Conservation (phyloP, 2,888 invertebrate species). For the Rhodophaea formosa region DNA sequence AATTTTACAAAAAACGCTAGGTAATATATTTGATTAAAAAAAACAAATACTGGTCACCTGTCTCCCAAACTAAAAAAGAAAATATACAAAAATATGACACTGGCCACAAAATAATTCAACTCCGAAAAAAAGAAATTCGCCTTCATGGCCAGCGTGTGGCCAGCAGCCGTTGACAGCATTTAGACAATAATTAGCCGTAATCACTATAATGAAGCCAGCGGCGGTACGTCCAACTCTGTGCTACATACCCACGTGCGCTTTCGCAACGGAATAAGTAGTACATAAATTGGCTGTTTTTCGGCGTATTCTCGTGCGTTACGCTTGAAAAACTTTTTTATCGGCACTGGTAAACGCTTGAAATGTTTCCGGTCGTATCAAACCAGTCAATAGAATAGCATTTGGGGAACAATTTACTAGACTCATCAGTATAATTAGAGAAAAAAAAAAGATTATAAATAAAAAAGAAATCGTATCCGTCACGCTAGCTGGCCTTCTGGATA, state of each 20-base stretch:
- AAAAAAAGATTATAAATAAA: no score
- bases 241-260: conserved; percentile 42
- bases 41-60: background rate
- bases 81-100: background rate
- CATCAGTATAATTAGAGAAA: no score
- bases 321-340: conserved; percentile 22
- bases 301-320: conserved; percentile 30
- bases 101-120: conserved; percentile 5
- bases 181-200: conserved; percentile 38
- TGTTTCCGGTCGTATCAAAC: background rate
- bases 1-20: no score
- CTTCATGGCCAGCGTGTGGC: no score
- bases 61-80: background rate
- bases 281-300: conserved; percentile 36
- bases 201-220: conserved; percentile 33
- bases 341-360: background rate
- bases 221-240: conserved; percentile 40
- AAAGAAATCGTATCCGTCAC: no score
- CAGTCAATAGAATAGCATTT: no score
- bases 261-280: conserved; percentile 37
- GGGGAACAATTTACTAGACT: no score
- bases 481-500: no score
- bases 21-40: background rate
- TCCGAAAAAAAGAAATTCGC: background rate
- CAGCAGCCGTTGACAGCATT: conserved; percentile 9